phyloP scores from a whole-genome alignment of 1,140 invertebrate species.

The Drosophila pruinosa region DNA sequence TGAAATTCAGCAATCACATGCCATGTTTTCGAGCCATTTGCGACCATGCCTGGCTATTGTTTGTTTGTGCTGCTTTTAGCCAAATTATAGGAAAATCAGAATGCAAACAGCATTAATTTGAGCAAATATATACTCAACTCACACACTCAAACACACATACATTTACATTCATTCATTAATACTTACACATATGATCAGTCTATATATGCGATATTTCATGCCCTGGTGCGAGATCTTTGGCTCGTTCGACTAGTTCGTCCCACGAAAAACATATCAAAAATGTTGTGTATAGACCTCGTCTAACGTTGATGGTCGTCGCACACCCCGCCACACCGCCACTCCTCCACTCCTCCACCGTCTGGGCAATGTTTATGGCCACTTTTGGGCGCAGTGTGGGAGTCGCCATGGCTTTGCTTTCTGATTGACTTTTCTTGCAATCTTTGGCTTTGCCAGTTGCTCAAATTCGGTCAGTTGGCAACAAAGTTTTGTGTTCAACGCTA shows the following conservation, averaged over 20 bases:
- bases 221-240: conserved; percentile 71
- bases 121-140: conserved; percentile 59
- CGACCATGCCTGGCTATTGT: conserved; percentile 6
- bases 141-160: conserved; percentile 15
- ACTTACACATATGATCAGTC: conserved; percentile 17
- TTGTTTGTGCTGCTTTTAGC: conserved; percentile 50
- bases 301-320: background rate
- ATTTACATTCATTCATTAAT: conserved; percentile 12
- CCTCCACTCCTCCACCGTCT: background rate
- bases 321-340: background rate
- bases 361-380: conserved; percentile 48
- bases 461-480: conserved; percentile 60
- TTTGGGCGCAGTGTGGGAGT: conserved; percentile 65
- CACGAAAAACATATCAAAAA: conserved; percentile 64
- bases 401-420: conserved; percentile 42
- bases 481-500: background rate
- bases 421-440: conserved; percentile 60
- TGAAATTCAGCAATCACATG: conserved; percentile 1
- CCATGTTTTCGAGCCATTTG: conserved; percentile 1
- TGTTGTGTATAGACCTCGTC: conserved; percentile 34
- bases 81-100: conserved; percentile 45
- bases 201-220: conserved; percentile 61
- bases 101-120: conserved; percentile 70
- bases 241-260: conserved; percentile 74
- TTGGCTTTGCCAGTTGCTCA: conserved; percentile 31